phyloP scores from a whole-genome alignment of 2,797 vertebrate species.

The Aldrovandia affinis region DNA sequence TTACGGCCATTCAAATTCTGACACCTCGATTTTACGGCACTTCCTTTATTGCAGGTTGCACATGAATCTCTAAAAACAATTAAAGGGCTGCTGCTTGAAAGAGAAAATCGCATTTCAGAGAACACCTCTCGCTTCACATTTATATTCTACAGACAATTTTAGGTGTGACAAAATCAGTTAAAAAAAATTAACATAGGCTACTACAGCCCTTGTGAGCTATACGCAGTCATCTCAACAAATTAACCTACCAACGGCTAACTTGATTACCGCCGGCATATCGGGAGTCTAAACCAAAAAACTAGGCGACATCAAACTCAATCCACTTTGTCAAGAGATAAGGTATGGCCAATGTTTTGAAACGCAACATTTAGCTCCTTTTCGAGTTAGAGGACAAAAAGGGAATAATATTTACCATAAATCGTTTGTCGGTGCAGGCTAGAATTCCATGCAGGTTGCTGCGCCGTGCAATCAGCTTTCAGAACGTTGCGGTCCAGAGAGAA shows the following conservation, averaged over 20 bases:
- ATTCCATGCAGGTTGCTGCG: slow-evolving; percentile 74
- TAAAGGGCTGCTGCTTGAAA: slow-evolving; percentile 9
- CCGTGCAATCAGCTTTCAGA: slow-evolving; percentile 64
- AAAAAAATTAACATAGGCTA: slow-evolving; percentile 5
- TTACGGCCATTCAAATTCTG: slow-evolving; percentile 63
- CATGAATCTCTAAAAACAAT: slow-evolving; percentile 35
- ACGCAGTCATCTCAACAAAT: slow-evolving; percentile 2
- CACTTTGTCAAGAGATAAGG: neutral
- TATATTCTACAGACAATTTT: slow-evolving; percentile 6
- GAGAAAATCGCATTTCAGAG: slow-evolving; percentile 18
- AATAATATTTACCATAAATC: slow-evolving; percentile 78
- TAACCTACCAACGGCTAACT: neutral
- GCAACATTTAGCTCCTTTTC: slow-evolving; percentile 5
- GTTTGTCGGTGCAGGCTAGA: slow-evolving; percentile 73
- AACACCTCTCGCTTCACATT: slow-evolving; percentile 18
- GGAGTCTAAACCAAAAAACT: neutral
- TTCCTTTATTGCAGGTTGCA: slow-evolving; percentile 66
- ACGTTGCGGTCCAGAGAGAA: slow-evolving; percentile 54
- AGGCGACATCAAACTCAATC: neutral
- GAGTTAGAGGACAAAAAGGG: neutral
- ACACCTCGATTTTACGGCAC: slow-evolving; percentile 72
- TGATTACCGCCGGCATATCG: neutral
- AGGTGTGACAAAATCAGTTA: neutral
- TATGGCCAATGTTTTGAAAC: neutral
- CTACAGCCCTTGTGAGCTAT: slow-evolving; percentile 6